Base-by-base conservation (phyloP, 2,888 invertebrate species). In the Drosophila anomelani region DNA sequence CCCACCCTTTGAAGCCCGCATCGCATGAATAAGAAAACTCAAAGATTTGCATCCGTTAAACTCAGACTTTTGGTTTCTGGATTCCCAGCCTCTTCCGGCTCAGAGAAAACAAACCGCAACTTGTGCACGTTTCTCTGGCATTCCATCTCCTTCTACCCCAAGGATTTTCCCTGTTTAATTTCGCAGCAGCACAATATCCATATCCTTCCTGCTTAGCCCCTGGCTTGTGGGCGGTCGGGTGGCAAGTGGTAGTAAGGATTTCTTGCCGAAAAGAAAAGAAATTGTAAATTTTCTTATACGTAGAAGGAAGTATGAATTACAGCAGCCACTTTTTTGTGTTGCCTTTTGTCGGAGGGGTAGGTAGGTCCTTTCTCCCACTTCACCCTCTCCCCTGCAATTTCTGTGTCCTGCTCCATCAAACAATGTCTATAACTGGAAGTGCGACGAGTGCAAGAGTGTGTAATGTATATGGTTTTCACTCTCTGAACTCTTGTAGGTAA, bases 91-190 rank as follows among this genome's bases (percentile, higher is more conserved):
- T 57, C 70, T 77, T 75, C 80, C 76, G 80, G 73, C 60, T 63
- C 43, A 23, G 46, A 62, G 67, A 34, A 67, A 55, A 80, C 75
- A 79, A 90, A 89, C 85, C 87, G 75, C 90, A 90, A 88, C 90
- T 90, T 90, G 85, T 80, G 90, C 90, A 90, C 90, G 90, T 88
- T 90, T 82, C 77, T 70, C 46, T 69, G 38, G 54, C 54, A 55
- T 61, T 57, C 29, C 32, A 10, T 13, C 34, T 34, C 17, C 41
- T 15, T 39, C 29, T 36, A 0, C 15, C 17, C 34, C 51, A 53
- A 53, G 34, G 20, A 44, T 49, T 43, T 32, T 39, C 60, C 73
- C 77, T 78, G 81, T 80, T 81, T 80, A 81, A 80, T 80, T 80
- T 80, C 81, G 64, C 76, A 78, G 75, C 58, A 75, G 72, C 73